Percentiles rank a stretch among this genome's conserved stretches.
Evolutionary conservation across 2,113 vertebrate genomes (phyloP).

Genomic region (Polypterus bichir): DNA sequence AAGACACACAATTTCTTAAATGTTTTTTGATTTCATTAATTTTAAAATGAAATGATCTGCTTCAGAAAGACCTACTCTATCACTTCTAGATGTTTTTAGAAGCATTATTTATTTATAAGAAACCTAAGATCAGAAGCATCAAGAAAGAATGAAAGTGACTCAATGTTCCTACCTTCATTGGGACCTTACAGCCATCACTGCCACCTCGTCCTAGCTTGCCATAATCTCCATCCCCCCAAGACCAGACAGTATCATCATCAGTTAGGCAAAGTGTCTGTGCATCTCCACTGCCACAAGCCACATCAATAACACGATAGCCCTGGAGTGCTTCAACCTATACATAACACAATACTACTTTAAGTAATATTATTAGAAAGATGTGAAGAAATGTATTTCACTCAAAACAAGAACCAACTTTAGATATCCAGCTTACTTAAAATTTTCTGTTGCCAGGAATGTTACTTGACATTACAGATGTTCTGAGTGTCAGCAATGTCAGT

Average conservation of each 20-base stretch:
- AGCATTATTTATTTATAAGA: background rate
- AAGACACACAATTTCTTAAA: too few species aligned
- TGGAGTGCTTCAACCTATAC: constrained; percentile 89
- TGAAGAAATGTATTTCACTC: too few species aligned
- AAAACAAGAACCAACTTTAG: too few species aligned
- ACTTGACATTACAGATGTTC: too few species aligned
- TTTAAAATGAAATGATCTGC: too few species aligned
- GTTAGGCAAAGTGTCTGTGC: constrained; percentile 91
- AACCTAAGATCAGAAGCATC: too few species aligned
- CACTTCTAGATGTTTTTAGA: background rate
- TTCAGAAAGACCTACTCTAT: background rate
- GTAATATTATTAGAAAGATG: too few species aligned
- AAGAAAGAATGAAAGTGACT: background rate
- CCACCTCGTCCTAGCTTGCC: constrained; percentile 91
- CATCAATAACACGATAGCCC: constrained; percentile 86
- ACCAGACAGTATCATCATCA: constrained; percentile 96
- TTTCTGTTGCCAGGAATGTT: too few species aligned
- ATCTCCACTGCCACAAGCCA: constrained; percentile 91
- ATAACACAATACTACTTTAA: background rate
- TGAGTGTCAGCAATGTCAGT: too few species aligned
- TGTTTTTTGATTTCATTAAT: too few species aligned
- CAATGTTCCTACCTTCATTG: constrained; percentile 75
- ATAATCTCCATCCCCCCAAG: constrained; percentile 96
- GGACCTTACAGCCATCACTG: constrained; percentile 94
- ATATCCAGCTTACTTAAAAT: too few species aligned